Evolutionary conservation across 2,113 vertebrate genomes (phyloP).

Genomic region (Nibea albiflora): DNA sequence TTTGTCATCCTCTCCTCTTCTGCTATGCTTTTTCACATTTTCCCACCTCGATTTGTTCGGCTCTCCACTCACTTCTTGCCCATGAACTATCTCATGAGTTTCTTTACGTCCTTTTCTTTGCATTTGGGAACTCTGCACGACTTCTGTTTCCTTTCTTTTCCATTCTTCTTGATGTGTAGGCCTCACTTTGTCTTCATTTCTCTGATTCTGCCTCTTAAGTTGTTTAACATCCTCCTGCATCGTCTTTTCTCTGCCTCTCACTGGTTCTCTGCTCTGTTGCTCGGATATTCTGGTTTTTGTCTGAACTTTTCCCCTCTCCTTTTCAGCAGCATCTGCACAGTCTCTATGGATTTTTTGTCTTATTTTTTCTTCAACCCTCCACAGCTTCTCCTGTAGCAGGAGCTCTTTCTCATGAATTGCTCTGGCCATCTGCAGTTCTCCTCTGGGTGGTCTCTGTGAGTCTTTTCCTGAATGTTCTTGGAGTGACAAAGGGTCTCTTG

Average conservation of each 20-base stretch:
- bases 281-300: conserved; percentile 41
- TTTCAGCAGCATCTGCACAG: conserved; percentile 54
- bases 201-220: conserved; percentile 49
- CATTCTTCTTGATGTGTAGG: conserved; percentile 17
- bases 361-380: conserved; percentile 80
- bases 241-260: conserved; percentile 23
- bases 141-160: not conserved
- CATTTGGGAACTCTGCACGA: not conserved
- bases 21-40: conserved; percentile 18
- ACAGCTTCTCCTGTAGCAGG: conserved; percentile 86
- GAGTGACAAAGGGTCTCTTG: not conserved
- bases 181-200: conserved; percentile 54
- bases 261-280: conserved; percentile 39
- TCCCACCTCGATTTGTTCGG: not conserved
- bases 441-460: conserved; percentile 2
- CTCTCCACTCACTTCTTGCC: conserved; percentile 31
- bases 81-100: not conserved
- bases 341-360: conserved; percentile 80
- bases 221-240: conserved; percentile 31
- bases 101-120: conserved; percentile 28
- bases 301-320: conserved; percentile 27
- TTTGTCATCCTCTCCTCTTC: conserved; percentile 11
- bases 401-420: conserved; percentile 85
- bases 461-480: conserved; percentile 14
- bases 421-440: conserved; percentile 72